phyloP scores from a whole-genome alignment of 2,113 vertebrate species.

The Glaucidium brasilianum region DNA sequence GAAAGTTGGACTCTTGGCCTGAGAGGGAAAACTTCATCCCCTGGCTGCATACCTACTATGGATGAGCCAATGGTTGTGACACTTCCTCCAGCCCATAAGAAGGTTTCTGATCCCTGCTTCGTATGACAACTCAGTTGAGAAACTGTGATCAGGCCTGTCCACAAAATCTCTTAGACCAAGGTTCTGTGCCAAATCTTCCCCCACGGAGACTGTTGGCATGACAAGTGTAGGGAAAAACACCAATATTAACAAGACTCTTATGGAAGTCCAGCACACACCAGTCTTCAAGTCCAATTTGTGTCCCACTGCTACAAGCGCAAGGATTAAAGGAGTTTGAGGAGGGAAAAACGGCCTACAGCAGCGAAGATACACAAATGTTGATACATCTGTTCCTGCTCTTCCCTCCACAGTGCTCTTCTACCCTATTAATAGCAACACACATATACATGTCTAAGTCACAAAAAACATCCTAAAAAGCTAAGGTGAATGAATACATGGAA shows the following conservation, averaged over 20 bases:
- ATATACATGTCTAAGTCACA: not conserved
- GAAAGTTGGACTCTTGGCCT: not conserved
- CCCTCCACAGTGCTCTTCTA: not conserved
- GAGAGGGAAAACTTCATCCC: not conserved
- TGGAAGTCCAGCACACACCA: not conserved
- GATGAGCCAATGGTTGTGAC: not conserved
- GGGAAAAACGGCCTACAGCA: not conserved
- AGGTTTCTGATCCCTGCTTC: not conserved
- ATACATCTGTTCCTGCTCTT: not conserved
- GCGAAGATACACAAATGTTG: not conserved
- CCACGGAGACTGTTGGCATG: too few species aligned
- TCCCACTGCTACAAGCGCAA: not conserved
- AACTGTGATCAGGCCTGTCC: not conserved
- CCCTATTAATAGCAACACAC: not conserved
- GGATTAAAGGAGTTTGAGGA: not conserved
- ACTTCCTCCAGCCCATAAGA: not conserved
- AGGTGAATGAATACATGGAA: not conserved
- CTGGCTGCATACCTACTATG: fast-evolving
- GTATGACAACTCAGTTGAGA: not conserved
- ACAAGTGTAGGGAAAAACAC: not conserved
- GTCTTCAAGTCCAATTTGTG: not conserved
- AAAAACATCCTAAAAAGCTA: not conserved
- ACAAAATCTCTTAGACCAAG: not conserved
- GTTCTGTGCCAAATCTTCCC: fast-evolving
- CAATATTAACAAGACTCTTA: not conserved